phyloP scores from a whole-genome alignment of 2,113 vertebrate genomes.

The Notarius lentiginosus region DNA sequence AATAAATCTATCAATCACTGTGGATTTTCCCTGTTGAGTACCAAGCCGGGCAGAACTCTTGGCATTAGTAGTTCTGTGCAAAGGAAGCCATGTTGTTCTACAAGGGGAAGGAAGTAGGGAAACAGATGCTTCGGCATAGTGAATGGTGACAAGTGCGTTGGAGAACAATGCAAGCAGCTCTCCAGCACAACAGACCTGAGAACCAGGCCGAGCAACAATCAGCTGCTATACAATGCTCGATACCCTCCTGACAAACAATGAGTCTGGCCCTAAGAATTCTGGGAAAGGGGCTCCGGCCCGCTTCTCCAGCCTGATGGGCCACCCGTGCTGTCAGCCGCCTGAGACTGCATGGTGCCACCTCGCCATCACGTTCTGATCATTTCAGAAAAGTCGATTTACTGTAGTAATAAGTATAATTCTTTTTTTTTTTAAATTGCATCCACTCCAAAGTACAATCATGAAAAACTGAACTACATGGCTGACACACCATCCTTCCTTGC shows the following conservation, averaged over 20 bases:
- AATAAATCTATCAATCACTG: constrained; percentile 48
- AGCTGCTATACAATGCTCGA: constrained; percentile 74
- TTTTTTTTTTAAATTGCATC: neutral
- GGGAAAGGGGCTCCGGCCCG: constrained; percentile 75
- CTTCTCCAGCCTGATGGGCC: constrained; percentile 62
- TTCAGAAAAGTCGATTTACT: neutral
- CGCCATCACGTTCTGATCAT: neutral
- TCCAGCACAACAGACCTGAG: constrained; percentile 65
- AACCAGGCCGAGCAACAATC: constrained; percentile 72
- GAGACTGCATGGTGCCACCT: constrained; percentile 69
- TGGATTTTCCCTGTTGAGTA: constrained; percentile 38
- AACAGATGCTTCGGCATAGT: constrained; percentile 79
- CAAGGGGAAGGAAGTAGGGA: constrained; percentile 82
- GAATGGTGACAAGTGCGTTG: constrained; percentile 67
- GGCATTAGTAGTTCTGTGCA: constrained; percentile 27
- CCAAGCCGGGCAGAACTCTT: neutral
- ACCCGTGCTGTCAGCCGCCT: constrained; percentile 56
- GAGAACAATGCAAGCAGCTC: constrained; percentile 77
- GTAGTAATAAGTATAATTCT: neutral
- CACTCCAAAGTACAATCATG: neutral
- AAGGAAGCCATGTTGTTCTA: constrained; percentile 66
- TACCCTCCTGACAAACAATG: constrained; percentile 76
- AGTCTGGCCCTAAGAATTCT: constrained; percentile 78
- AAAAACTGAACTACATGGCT: neutral
- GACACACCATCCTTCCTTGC: neutral